A percentile compares a stretch with the other conserved stretches of the same genome.
Evolutionary conservation across 2,797 vertebrate species (phyloP).

Genomic region (Tauraco hartlaubi): DNA sequence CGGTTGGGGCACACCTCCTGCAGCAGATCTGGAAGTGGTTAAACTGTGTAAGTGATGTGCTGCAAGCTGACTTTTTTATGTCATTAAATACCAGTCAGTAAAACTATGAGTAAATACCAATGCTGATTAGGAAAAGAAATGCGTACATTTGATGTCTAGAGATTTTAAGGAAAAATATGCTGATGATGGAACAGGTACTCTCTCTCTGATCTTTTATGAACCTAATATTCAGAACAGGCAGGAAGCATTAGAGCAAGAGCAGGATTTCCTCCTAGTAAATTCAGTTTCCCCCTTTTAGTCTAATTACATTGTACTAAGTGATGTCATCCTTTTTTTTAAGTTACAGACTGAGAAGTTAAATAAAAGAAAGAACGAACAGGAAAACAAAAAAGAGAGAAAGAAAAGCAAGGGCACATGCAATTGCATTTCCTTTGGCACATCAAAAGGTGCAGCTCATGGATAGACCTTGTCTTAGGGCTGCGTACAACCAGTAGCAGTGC

Average conservation of each 20-base stretch:
- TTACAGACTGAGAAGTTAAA: background rate
- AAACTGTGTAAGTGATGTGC: fast-evolving
- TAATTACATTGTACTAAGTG: background rate
- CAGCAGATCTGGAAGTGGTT: background rate
- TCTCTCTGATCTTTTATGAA: background rate
- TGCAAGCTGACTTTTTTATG: background rate
- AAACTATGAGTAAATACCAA: background rate
- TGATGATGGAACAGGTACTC: background rate
- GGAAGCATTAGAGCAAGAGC: conserved; percentile 48
- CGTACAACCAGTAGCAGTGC: background rate
- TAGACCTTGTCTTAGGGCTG: background rate
- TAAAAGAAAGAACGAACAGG: background rate
- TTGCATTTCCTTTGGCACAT: background rate
- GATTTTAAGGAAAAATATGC: background rate
- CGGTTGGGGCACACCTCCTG: background rate
- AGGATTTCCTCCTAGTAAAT: conserved; percentile 53
- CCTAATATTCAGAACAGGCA: background rate
- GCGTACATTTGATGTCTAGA: background rate
- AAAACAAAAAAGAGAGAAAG: background rate
- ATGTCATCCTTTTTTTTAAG: background rate
- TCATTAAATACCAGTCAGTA: background rate
- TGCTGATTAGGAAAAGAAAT: background rate
- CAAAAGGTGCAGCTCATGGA: background rate
- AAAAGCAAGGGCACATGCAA: background rate
- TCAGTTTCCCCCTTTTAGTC: background rate